Base-by-base conservation (phyloP, 2,113 vertebrate species). In the Promerops cafer region DNA sequence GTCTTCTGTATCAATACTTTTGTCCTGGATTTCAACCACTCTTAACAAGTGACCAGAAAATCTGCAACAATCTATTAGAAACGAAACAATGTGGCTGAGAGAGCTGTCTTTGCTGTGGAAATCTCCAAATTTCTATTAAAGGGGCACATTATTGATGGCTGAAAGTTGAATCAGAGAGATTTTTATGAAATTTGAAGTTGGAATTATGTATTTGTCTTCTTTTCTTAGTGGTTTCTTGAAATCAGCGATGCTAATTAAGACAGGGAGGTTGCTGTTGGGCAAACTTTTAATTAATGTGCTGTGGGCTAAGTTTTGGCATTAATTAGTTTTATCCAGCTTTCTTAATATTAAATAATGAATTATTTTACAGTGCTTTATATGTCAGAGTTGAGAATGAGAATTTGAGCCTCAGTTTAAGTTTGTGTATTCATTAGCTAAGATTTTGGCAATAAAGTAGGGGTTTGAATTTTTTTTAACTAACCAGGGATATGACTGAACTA, bases 221-320 rank as follows among this genome's bases (percentile, higher is more conserved):
- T 83, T 90, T 90, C 61, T 82, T 87, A 65, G 63, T 27, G 19
- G 19, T 83, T 84, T 70, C 52, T 91, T 83, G 64, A 92, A 94
- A 75, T 86, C 65, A 89, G 2, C 0, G 5, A 31, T n/a, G 76
- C 54, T 96, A 86, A 97, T 97, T 96, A 89, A 59, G 75, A 79
- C 40, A 91, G 31, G 45, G 47, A 85, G 18, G 54, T 86, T 83
- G 79, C 71, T 92, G 77, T 91, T 95, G 77, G 90, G 86, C 69
- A 90, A 89, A 63, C 52, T 69, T 92, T 45, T 83, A 92, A 88
- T 95, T 96, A 94, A 60, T 65, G 57, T 90, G 66, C 82, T 89
- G 27, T 87, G 54, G 86, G 94, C 59, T 93, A 93, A 89, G 80
- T 94, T 96, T 93, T 85, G 45, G 11, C 56, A 83, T 90, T 93